A percentile compares a stretch with the other conserved stretches of the same genome.
phyloP scores from a whole-genome alignment of 2,797 vertebrate species.

The Eospalax fontanierii region DNA sequence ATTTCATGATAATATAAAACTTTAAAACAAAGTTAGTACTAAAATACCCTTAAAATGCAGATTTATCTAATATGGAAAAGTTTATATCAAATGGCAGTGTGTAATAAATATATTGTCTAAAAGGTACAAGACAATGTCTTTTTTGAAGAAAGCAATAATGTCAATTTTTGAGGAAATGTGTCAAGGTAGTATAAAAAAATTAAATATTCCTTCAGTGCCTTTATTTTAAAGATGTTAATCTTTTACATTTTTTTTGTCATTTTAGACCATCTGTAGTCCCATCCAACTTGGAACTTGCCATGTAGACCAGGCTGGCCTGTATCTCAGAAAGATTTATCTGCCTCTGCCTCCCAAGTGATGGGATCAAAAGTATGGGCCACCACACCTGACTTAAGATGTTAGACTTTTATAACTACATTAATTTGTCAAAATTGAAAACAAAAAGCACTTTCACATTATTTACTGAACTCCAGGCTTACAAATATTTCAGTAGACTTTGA shows the following conservation, averaged over 20 bases:
- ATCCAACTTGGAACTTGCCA: no score
- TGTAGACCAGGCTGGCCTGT: no score
- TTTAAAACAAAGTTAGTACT: neutral
- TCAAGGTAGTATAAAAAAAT: neutral
- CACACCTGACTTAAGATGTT: no score
- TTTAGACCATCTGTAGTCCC: no score
- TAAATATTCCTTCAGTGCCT: neutral
- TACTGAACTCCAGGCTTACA: neutral
- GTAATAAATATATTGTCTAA: neutral
- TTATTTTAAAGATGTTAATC: neutral
- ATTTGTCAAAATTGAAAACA: neutral
- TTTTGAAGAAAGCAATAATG: neutral
- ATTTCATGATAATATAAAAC: neutral
- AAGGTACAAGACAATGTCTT: neutral
- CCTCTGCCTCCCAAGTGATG: no score
- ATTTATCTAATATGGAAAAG: neutral
- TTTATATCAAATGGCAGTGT: neutral
- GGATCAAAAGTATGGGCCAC: no score
- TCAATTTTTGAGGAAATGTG: constrained; percentile 13
- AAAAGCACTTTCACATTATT: neutral
- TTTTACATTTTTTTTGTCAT: no score
- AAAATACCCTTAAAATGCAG: neutral
- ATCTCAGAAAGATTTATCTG: no score
- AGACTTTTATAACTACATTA: neutral
- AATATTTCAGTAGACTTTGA: neutral